Percentiles rank a stretch among this genome's conserved stretches.
Conservation (phyloP, 2,888 invertebrate species). For the Leucoptera coffeella region DNA sequence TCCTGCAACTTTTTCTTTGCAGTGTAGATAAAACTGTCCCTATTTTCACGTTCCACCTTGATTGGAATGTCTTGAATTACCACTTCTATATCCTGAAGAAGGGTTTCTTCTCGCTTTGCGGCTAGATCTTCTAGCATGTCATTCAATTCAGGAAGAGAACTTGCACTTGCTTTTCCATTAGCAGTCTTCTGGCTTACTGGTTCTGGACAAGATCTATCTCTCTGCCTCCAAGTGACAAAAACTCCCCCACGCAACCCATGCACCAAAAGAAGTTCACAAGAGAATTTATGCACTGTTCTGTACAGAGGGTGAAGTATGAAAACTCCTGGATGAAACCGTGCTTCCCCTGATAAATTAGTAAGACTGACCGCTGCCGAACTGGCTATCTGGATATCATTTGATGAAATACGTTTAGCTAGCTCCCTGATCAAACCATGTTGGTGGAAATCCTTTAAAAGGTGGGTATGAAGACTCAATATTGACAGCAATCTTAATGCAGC, state of each 20-base stretch:
- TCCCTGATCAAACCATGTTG: slow-evolving; percentile 66
- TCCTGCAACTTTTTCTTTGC: slow-evolving; percentile 20
- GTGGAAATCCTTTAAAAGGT: slow-evolving; percentile 22
- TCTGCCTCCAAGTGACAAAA: slow-evolving; percentile 90
- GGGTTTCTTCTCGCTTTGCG: slow-evolving; percentile 45
- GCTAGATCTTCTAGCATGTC: slow-evolving; percentile 50
- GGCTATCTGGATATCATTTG: slow-evolving; percentile 58
- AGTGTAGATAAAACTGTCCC: slow-evolving; percentile 11
- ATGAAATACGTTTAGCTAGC: slow-evolving; percentile 58
- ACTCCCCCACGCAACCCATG: slow-evolving; percentile 88
- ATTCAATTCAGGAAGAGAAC: slow-evolving; percentile 30
- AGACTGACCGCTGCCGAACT: slow-evolving; percentile 67
- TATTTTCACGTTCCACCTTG: slow-evolving; percentile 31
- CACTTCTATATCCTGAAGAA: slow-evolving; percentile 56
- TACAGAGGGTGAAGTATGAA: slow-evolving; percentile 74
- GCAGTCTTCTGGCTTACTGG: slow-evolving; percentile 20
- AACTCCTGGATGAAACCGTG: slow-evolving; percentile 56
- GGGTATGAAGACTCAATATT: slow-evolving; percentile 26
- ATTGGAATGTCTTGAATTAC: slow-evolving; percentile 61
- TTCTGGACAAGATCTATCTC: slow-evolving; percentile 48
- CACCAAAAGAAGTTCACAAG: slow-evolving; percentile 82
- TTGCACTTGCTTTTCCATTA: slow-evolving; percentile 9
- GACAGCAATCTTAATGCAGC: slow-evolving; percentile 29
- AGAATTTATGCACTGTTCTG: slow-evolving; percentile 48
- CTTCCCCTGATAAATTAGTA: slow-evolving; percentile 65